Conservation (phyloP, 2,113 vertebrate species). For the Genyomyrus donnyi region DNA sequence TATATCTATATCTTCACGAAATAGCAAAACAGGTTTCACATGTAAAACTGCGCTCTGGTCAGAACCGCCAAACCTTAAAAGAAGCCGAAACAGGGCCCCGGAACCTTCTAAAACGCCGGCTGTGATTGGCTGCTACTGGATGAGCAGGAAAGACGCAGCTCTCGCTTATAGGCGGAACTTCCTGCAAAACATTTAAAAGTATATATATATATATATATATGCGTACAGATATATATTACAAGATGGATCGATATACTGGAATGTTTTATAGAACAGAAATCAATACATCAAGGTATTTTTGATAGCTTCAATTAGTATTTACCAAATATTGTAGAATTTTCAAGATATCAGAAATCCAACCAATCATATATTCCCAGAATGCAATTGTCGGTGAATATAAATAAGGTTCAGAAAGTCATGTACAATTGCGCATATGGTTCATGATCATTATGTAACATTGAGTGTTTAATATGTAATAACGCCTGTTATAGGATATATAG, state of each 20-base stretch:
- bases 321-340: neutral
- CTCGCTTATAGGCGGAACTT: neutral
- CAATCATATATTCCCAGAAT: conserved; percentile 5
- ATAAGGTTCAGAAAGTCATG: neutral
- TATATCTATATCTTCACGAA: neutral
- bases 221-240: neutral
- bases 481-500: neutral
- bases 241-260: neutral
- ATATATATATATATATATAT: neutral
- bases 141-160: neutral
- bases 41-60: neutral
- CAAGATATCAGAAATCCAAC: neutral
- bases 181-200: neutral
- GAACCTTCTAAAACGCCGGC: neutral
- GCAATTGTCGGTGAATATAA: neutral
- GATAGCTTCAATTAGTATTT: neutral
- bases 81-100: neutral
- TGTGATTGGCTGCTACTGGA: neutral
- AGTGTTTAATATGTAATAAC: neutral
- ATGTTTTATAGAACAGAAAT: neutral
- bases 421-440: neutral
- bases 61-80: neutral
- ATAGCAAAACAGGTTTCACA: neutral
- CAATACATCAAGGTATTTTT: neutral
- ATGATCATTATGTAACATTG: neutral